Evolutionary conservation across 2,797 vertebrate genomes (phyloP).

Genomic region (Danionella dracula): DNA sequence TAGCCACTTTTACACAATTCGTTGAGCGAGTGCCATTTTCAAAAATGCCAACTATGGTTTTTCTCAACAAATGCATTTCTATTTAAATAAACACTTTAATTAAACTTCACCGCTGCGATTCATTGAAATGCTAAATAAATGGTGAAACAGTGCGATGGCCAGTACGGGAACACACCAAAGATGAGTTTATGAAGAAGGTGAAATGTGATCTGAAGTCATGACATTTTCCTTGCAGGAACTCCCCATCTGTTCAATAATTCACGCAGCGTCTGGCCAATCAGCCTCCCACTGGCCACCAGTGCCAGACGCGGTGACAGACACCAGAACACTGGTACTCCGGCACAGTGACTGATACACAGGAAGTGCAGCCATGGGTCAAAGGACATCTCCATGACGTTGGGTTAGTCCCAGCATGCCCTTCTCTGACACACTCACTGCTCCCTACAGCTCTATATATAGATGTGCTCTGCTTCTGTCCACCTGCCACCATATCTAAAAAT

Average conservation of each 20-base stretch:
- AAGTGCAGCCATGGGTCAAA: conserved; percentile 28
- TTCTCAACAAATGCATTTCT: no score
- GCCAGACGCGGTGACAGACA: conserved; percentile 9
- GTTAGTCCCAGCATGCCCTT: conserved; percentile 17
- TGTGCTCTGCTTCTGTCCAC: conserved; percentile 50
- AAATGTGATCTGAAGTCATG: conserved; percentile 62
- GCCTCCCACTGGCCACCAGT: conserved; percentile 13
- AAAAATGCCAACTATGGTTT: no score
- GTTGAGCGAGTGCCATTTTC: no score
- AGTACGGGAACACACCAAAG: conserved; percentile 51
- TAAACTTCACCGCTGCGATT: background rate
- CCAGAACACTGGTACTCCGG: conserved; percentile 8
- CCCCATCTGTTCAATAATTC: conserved; percentile 49
- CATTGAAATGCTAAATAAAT: conserved; percentile 54
- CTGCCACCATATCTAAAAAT: conserved; percentile 64
- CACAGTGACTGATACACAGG: conserved; percentile 44
- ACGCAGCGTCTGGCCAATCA: conserved; percentile 19
- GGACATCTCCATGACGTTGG: conserved; percentile 37
- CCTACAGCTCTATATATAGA: conserved; percentile 62
- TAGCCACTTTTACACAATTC: no score
- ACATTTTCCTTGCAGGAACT: conserved; percentile 50
- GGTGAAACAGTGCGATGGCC: conserved; percentile 40
- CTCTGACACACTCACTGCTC: conserved; percentile 2
- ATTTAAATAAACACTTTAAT: no score
- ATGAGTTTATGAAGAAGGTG: conserved; percentile 51